phyloP scores from a whole-genome alignment of 2,888 invertebrate species.

The Cyrtodaria siliqua region DNA sequence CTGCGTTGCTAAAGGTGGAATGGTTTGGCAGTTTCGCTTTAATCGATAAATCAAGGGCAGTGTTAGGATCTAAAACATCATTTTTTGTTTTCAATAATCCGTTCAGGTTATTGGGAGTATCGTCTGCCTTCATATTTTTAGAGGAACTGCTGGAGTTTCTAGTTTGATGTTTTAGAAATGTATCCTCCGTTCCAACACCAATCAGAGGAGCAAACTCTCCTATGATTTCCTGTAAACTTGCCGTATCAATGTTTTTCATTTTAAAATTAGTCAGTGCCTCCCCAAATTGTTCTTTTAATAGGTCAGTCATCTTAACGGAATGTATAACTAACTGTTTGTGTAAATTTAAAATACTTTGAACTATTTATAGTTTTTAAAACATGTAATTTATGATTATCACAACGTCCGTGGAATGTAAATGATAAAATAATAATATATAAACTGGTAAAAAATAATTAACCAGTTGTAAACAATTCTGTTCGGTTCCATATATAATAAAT shows the following conservation, averaged over 20 bases:
- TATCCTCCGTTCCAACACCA: slow-evolving; percentile 43
- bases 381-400: too few species aligned
- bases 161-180: slow-evolving; percentile 4
- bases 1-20: too few species aligned
- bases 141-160: slow-evolving; percentile 1
- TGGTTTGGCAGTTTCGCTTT: neutral
- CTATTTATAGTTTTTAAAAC: too few species aligned
- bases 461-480: too few species aligned
- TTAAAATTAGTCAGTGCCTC: slow-evolving; percentile 45
- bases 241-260: slow-evolving; percentile 59
- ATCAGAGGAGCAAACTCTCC: slow-evolving; percentile 61
- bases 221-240: slow-evolving; percentile 59
- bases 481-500: too few species aligned
- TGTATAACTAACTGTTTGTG: too few species aligned
- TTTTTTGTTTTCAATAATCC: too few species aligned
- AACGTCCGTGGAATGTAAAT: too few species aligned
- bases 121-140: neutral
- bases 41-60: neutral
- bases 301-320: slow-evolving; percentile 41
- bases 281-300: slow-evolving; percentile 47
- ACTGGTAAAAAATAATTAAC: too few species aligned
- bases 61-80: neutral
- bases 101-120: neutral
- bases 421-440: too few species aligned
- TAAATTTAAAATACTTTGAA: too few species aligned